Evolutionary conservation across 2,797 vertebrate genomes (phyloP).

Genomic region (Hydrolagus colliei): DNA sequence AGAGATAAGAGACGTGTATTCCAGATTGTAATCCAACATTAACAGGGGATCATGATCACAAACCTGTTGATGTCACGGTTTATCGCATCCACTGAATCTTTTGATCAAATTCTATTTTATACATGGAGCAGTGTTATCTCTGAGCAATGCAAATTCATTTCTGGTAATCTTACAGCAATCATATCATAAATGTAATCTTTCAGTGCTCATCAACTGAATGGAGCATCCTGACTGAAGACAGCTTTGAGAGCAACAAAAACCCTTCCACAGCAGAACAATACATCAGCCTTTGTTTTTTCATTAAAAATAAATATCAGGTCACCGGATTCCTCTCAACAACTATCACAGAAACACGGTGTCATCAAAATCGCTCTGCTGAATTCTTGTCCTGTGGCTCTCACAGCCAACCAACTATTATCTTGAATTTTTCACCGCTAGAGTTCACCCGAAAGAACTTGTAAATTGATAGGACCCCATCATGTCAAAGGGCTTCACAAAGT

Average conservation of each 20-base stretch:
- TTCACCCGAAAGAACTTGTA: too few relatives aligned
- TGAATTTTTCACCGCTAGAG: too few relatives aligned
- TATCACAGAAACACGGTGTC: too few relatives aligned
- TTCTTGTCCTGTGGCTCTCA: too few relatives aligned
- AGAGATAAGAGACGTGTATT: too few relatives aligned
- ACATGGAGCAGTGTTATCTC: not conserved
- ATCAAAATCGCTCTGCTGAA: too few relatives aligned
- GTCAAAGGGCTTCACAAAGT: too few relatives aligned
- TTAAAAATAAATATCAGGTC: too few relatives aligned
- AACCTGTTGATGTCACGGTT: not conserved
- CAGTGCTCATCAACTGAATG: not conserved
- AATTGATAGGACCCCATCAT: too few relatives aligned
- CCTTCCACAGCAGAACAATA: not conserved
- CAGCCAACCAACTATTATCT: too few relatives aligned
- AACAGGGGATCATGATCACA: too few relatives aligned
- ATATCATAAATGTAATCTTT: slow-evolving; percentile 6
- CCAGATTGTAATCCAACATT: not conserved
- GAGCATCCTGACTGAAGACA: not conserved
- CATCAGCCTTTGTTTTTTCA: not conserved
- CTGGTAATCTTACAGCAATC: not conserved
- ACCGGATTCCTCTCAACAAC: too few relatives aligned
- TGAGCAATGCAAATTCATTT: not conserved
- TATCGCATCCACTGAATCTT: not conserved
- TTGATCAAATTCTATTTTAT: not conserved
- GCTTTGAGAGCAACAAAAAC: not conserved